Percentiles rank a stretch among this genome's conserved stretches.
These are phyloP conservation scores for Oxytorus armatus DNA, from an alignment of 2,888 invertebrate species.

Conservation along the genomic window DNA sequence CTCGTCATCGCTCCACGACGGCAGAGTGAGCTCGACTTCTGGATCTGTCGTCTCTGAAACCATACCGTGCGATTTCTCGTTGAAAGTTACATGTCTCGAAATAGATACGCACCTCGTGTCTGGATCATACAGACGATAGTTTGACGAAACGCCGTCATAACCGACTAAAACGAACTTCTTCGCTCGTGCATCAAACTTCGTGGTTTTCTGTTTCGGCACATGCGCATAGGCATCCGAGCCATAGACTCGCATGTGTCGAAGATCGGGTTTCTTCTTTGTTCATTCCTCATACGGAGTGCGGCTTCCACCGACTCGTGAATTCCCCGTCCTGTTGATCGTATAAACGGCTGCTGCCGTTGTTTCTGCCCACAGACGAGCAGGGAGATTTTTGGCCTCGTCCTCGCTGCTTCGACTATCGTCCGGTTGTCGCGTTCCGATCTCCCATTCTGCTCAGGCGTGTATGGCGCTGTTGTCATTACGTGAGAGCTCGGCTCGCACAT, in stretches of 20 bases:
- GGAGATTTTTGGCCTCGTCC: slow-evolving; percentile 40
- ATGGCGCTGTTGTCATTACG: slow-evolving; percentile 56
- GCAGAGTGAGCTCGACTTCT: no score
- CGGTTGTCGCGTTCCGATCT: slow-evolving; percentile 47
- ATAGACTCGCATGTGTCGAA: slow-evolving; percentile 54
- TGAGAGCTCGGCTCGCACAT: no score
- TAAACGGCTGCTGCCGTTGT: slow-evolving; percentile 31
- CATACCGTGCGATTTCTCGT: no score
- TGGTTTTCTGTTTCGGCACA: slow-evolving; percentile 46
- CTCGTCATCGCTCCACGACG: no score
- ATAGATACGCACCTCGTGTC: no score
- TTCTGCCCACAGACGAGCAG: slow-evolving; percentile 29
- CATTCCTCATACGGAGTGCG: slow-evolving; percentile 43
- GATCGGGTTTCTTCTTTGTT: slow-evolving; percentile 32
- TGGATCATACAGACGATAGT: slow-evolving; percentile 49
- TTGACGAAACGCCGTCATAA: slow-evolving; percentile 58
- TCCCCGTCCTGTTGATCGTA: slow-evolving; percentile 15
- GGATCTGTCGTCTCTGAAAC: no score
- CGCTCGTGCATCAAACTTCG: slow-evolving; percentile 54
- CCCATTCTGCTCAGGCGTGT: slow-evolving; percentile 58
- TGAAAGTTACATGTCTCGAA: no score
- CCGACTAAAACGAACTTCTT: slow-evolving; percentile 57
- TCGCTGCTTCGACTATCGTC: no score
- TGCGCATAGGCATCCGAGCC: slow-evolving; percentile 58
- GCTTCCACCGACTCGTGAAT: neutral